A percentile compares a stretch with the other conserved stretches of the same genome.
phyloP scores from a whole-genome alignment of 2,797 vertebrate species.

The Danionella dracula region DNA sequence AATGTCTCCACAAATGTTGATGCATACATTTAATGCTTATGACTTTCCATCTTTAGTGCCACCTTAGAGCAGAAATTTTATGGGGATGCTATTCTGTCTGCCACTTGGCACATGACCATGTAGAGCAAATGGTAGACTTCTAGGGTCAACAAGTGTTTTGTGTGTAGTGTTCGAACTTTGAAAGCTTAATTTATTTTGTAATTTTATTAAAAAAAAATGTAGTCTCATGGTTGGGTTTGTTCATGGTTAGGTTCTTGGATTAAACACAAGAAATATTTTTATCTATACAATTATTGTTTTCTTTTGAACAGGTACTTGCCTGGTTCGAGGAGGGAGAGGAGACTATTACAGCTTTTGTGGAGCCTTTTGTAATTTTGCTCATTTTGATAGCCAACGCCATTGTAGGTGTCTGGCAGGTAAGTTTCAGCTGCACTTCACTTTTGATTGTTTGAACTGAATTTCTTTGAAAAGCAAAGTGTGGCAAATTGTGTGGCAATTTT shows the following conservation, averaged over 20 bases:
- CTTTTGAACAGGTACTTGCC: constrained; percentile 82
- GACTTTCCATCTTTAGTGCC: neutral
- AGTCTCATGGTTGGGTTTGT: too few species aligned
- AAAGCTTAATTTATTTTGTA: too few species aligned
- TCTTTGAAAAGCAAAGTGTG: neutral
- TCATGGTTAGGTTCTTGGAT: too few species aligned
- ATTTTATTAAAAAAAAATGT: too few species aligned
- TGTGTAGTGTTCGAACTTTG: too few species aligned
- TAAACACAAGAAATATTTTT: too few species aligned
- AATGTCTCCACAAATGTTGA: neutral
- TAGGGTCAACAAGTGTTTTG: too few species aligned
- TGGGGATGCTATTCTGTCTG: neutral
- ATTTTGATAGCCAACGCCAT: constrained; percentile 98
- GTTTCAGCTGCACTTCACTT: constrained; percentile 21
- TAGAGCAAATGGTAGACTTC: too few species aligned
- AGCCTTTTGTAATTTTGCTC: constrained; percentile 97
- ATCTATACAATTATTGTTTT: neutral
- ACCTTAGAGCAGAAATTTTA: neutral
- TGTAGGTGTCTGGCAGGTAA: constrained; percentile 98
- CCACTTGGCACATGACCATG: neutral
- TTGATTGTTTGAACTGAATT: neutral
- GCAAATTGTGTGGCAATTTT: too few species aligned
- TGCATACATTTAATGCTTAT: neutral
- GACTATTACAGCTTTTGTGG: constrained; percentile 96
- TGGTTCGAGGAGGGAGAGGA: constrained; percentile 99